phyloP scores from a whole-genome alignment of 2,797 vertebrate genomes.

The Pseudochromis fuscus region DNA sequence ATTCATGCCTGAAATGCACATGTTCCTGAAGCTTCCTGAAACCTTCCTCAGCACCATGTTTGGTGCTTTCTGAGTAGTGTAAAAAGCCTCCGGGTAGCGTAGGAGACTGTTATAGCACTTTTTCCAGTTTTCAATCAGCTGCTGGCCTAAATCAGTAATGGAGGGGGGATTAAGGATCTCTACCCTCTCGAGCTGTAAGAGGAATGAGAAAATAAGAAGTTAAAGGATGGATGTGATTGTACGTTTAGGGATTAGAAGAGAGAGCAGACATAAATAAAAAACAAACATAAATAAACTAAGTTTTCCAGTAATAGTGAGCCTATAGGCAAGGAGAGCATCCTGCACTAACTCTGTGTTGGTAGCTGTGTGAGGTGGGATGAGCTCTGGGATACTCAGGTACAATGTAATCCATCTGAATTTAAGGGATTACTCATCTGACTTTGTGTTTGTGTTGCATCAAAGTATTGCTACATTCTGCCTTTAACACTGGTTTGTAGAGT shows the following conservation, averaged over 20 bases:
- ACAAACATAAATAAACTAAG: conserved; percentile 33
- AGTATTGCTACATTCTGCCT: conserved; percentile 25
- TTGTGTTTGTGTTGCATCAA: conserved; percentile 43
- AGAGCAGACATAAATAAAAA: conserved; percentile 38
- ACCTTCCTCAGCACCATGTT: conserved; percentile 58
- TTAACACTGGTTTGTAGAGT: conserved; percentile 27
- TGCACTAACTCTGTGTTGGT: conserved; percentile 51
- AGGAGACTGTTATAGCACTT: conserved; percentile 63
- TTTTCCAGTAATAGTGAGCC: conserved; percentile 15
- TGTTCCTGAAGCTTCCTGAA: conserved; percentile 57
- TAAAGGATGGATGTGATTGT: conserved; percentile 60
- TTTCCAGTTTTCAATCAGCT: conserved; percentile 79
- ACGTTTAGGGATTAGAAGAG: conserved; percentile 64
- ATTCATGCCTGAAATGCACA: conserved; percentile 75
- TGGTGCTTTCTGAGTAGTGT: conserved; percentile 55
- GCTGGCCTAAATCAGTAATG: conserved; percentile 77
- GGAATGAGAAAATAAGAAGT: conserved; percentile 64
- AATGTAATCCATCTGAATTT: conserved; percentile 63
- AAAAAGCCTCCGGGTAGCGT: conserved; percentile 67
- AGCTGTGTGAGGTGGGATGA: conserved; percentile 39
- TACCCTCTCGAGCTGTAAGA: conserved; percentile 56
- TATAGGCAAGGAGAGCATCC: conserved; percentile 30
- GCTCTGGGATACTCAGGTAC: conserved; percentile 32
- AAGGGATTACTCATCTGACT: conserved; percentile 63
- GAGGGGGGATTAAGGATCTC: conserved; percentile 73